Percentiles rank a stretch among this genome's conserved stretches.
Evolutionary conservation across 2,797 vertebrate genomes (phyloP).

Genomic region (Oophaga sylvatica): DNA sequence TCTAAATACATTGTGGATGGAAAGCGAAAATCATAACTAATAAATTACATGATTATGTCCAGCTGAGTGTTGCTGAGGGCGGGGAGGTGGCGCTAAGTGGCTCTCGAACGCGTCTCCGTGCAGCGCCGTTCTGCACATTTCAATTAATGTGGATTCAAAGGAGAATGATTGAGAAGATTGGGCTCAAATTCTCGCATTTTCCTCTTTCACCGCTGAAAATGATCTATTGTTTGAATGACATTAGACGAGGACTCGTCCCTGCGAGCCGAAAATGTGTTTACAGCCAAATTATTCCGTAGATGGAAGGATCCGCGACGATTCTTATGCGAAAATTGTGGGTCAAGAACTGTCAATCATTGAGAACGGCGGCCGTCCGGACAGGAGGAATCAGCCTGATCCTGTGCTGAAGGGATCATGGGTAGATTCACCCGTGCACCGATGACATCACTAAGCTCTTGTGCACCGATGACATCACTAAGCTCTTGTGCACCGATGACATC

Average conservation of each 20-base stretch:
- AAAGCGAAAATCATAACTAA: slow-evolving; percentile 52
- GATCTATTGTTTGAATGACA: not conserved
- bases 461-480: no score
- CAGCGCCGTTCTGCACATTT: slow-evolving; percentile 37
- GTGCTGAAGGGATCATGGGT: not conserved
- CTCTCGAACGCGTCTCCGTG: slow-evolving; percentile 16
- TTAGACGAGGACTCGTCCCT: not conserved
- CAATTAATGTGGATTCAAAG: slow-evolving; percentile 38
- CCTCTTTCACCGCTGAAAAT: not conserved
- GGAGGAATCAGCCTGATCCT: not conserved
- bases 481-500: no score
- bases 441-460: not conserved
- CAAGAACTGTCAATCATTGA: not conserved
- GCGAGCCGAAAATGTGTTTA: slow-evolving; percentile 74
- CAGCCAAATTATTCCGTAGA: slow-evolving; percentile 49
- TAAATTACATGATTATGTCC: slow-evolving; percentile 52
- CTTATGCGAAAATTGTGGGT: not conserved
- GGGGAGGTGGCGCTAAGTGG: slow-evolving; percentile 51
- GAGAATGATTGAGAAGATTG: slow-evolving; percentile 40
- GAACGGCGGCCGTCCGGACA: not conserved
- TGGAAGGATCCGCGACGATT: no score
- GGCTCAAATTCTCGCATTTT: not conserved
- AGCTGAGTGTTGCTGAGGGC: slow-evolving; percentile 31
- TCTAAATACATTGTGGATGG: slow-evolving; percentile 11
- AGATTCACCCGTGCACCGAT: no score